Base-by-base conservation (phyloP, 2,797 vertebrate species). In the Lithobates sylvaticus region DNA sequence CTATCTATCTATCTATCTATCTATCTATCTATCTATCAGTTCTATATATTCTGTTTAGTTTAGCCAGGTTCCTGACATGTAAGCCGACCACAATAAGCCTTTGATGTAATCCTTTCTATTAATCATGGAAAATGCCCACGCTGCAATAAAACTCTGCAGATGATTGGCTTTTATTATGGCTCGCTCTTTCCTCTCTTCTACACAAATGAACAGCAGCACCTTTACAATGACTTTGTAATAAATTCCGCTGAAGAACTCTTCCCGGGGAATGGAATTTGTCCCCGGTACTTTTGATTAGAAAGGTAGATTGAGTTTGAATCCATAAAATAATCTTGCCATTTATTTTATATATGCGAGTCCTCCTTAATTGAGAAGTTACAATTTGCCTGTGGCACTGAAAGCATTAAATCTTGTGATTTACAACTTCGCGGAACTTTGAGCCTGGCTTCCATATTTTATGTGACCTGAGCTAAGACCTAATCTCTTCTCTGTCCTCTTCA, bases 301-400 rank as follows among this genome's bases (percentile, higher is more conserved):
- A 68, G 74, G 44, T 72, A 76, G 74, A 73, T 83, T 86, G 80
- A 64, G 67, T 82, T 50, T 36, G 74, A 67, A 82, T 78, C 54
- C 75, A 83, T 86, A 78, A 77, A 86, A 83, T 78, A 82, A 86
- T 83, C 47, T 83, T 64, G 67, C 80, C 67, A 72, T 86, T 83
- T 78, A 83, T 86, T 78, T 77, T 71, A 47, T 73, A 67, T 83
- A 65, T 54, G 67, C 36, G 50, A 61, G 75, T 72, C 58, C 54
- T 86, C 80, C 67, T 82, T 86, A 86, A 86, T 82, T 86, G 85
- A 82, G 78, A 86, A 82, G 65, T 81, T 81, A 82, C 68, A 72
- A 83, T 78, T 86, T 73, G 79, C 79, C 64, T 10, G 39, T 42
- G 54, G 74, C 39, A 5, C 36, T 75, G 50, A 27, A 44, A 47